Base-by-base conservation (phyloP, 2,888 invertebrate genomes). In the Drepana falcataria region DNA sequence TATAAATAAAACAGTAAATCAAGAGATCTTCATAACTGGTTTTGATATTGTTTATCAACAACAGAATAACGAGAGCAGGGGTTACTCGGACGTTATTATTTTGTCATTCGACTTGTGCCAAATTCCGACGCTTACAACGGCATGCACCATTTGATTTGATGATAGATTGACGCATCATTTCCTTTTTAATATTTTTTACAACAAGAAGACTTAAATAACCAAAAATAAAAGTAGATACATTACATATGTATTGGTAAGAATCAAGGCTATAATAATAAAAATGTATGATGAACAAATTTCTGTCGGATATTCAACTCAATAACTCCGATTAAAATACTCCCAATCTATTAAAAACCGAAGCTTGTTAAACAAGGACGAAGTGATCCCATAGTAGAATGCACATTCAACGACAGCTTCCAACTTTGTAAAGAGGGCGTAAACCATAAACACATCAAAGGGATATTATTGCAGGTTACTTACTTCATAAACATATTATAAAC, bases 401-500 rank as follows among this genome's bases (percentile, higher is more conserved):
- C 21, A 21, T 21, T 21, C 37, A 37, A 37, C 37, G 3, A 5
- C 5, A 37, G 37, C 37, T 37, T 1, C 37, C 37, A 37, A 37
- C 3, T 37, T 37, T 4, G 9, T 48, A 2, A 48, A 35, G 48
- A 37, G 21, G n/a, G 2, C 21, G 37, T 37, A 49, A 59, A 67
- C 60, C 58, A 59, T 57, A 52, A 55, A 51, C 56, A 65, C 62
- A 65, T 67, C 69, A 65, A 68, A 67, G 60, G 65, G 63, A 64
- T 63, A 60, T 21, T 21, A 21, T 65, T 65, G 63, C 65, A 66
- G 65, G 66, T 57, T 63, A 66, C 68, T 68, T 64, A 65, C 63
- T 63, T 66, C 69, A 68, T 72, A 63, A 68, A 58, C 56, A 53
- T 56, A 57, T 73, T 65, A 67, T 73, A 72, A 74, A 73, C 73